Evolutionary conservation across 1,140 invertebrate species (phyloP).

Genomic region (Pteromalus puparum): DNA sequence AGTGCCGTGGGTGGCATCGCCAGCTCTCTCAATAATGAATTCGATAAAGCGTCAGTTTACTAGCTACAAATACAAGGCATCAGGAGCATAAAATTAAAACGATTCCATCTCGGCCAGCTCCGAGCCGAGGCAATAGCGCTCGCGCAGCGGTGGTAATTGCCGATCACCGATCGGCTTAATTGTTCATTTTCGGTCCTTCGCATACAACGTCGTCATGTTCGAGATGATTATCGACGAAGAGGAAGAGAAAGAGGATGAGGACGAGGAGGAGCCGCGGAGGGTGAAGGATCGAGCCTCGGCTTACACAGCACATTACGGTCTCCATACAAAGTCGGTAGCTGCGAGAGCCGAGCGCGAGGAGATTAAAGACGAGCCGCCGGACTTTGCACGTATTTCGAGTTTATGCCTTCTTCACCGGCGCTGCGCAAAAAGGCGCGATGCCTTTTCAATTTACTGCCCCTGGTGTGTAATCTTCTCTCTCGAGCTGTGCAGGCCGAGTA

Average conservation of each 20-base stretch:
- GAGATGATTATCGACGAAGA: conserved; percentile 46
- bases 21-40: neutral
- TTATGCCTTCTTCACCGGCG: conserved; percentile 1
- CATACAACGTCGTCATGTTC: conserved; percentile 46
- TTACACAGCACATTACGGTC: conserved; percentile 48
- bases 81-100: conserved; percentile 36
- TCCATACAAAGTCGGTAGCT: conserved; percentile 45
- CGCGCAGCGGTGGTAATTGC: conserved; percentile 30
- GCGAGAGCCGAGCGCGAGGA: neutral
- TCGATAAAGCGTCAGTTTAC: conserved; percentile 17
- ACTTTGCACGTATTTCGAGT: conserved; percentile 40
- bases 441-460: neutral
- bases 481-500: neutral
- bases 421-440: conserved; percentile 5
- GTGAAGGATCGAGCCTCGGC: conserved; percentile 39
- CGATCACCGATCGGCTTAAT: conserved; percentile 30
- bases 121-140: neutral
- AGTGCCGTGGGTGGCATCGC: conserved; percentile 19
- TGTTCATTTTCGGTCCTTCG: conserved; percentile 33
- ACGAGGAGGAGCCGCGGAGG: neutral
- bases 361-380: conserved; percentile 50
- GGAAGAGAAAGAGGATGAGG: neutral
- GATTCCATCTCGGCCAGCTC: neutral
- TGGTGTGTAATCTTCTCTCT: neutral
- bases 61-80: neutral